Evolutionary conservation across 2,113 vertebrate species (phyloP).

Genomic region (Podocnemis expansa): DNA sequence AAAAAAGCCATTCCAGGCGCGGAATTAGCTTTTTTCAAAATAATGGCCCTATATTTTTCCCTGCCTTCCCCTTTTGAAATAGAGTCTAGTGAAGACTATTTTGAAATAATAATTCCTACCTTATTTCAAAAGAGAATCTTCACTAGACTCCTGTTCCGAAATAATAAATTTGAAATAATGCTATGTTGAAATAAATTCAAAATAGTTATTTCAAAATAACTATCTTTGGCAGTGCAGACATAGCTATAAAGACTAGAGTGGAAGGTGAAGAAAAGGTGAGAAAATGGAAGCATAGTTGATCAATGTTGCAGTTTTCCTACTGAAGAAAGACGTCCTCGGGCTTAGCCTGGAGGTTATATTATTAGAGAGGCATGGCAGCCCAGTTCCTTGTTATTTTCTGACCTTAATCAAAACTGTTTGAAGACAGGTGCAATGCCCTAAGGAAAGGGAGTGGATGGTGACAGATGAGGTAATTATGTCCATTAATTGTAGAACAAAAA

Average conservation of each 20-base stretch:
- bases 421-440: conserved; percentile 1
- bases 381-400: not conserved
- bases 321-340: conserved; percentile 4
- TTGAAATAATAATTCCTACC: too few relatives aligned
- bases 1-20: too few relatives aligned
- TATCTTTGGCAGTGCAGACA: too few relatives aligned
- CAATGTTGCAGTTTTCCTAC: conserved; percentile 19
- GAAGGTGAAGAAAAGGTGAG: conserved; percentile 31
- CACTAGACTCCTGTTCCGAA: too few relatives aligned
- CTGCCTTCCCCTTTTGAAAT: too few relatives aligned
- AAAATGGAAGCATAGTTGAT: not conserved
- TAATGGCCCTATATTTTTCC: too few relatives aligned
- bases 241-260: not conserved
- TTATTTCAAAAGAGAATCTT: too few relatives aligned
- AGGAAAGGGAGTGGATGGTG: conserved; percentile 9
- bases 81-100: too few relatives aligned
- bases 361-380: not conserved
- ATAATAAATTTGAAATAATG: too few relatives aligned
- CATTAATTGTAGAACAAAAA: conserved; percentile 5
- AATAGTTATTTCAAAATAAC: too few relatives aligned
- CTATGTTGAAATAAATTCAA: too few relatives aligned
- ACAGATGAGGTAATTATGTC: not conserved
- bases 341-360: not conserved
- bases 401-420: not conserved
- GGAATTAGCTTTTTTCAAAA: too few relatives aligned